Percentiles rank a stretch among this genome's conserved stretches.
phyloP scores from a whole-genome alignment of 1,140 invertebrate genomes.

The Drosophila sproati region DNA sequence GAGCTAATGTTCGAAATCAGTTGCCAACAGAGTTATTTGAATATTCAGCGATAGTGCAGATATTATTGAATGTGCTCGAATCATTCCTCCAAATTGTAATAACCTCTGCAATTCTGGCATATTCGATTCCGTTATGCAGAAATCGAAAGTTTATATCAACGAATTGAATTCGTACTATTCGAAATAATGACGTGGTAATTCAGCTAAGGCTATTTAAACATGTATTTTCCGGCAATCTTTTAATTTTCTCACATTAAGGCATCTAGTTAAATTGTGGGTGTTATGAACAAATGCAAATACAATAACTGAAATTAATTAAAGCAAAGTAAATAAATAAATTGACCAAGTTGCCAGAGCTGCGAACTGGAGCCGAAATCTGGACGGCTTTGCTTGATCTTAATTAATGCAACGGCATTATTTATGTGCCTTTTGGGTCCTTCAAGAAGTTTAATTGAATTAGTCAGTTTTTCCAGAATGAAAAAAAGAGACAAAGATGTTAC shows the following conservation, averaged over 20 bases:
- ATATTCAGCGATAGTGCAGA: background rate
- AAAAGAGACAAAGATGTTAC: slow-evolving; percentile 9
- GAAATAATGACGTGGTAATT: too few relatives aligned
- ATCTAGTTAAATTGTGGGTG: too few relatives aligned
- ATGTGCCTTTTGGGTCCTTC: slow-evolving; percentile 48
- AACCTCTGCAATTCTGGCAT: too few relatives aligned
- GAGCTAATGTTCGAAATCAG: background rate
- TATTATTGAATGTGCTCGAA: background rate
- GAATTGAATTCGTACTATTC: too few relatives aligned
- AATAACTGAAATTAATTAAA: slow-evolving; percentile 80
- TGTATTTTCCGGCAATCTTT: too few relatives aligned
- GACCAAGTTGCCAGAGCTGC: slow-evolving; percentile 16
- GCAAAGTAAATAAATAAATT: slow-evolving; percentile 71
- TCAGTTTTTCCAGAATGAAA: slow-evolving; percentile 47
- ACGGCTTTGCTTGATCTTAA: slow-evolving; percentile 52
- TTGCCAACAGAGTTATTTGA: background rate
- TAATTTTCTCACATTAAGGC: too few relatives aligned
- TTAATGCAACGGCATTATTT: slow-evolving; percentile 78
- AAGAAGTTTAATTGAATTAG: slow-evolving; percentile 73
- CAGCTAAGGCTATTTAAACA: too few relatives aligned
- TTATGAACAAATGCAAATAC: slow-evolving; percentile 66
- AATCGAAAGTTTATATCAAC: too few relatives aligned
- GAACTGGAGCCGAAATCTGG: slow-evolving; percentile 10
- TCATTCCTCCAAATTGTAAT: too few relatives aligned
- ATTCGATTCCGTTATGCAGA: too few relatives aligned